A percentile compares a stretch with the other conserved stretches of the same genome.
Conservation (phyloP, 2,888 invertebrate species). For the Frankliniella fusca region DNA sequence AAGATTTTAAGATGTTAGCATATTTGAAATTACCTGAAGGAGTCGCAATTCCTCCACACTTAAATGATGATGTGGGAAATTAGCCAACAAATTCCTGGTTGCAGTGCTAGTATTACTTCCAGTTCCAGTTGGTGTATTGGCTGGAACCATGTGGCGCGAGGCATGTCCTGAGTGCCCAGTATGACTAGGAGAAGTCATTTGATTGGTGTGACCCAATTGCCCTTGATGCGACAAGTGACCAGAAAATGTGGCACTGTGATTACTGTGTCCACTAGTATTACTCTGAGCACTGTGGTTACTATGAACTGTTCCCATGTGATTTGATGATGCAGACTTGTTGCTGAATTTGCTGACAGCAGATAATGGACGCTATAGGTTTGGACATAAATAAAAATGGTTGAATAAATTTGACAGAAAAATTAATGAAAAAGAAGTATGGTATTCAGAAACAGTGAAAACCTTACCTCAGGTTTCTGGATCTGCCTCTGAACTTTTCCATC, state of each 20-base stretch:
- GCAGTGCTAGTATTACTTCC: conserved; percentile 47
- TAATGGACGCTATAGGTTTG: neutral
- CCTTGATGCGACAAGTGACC: conserved; percentile 30
- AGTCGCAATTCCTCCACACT: conserved; percentile 59
- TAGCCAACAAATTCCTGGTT: conserved; percentile 47
- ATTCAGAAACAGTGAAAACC: neutral
- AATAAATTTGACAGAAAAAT: neutral
- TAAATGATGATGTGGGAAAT: conserved; percentile 55
- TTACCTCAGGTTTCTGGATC: conserved; percentile 8
- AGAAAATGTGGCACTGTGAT: conserved; percentile 29
- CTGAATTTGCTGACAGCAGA: conserved; percentile 5
- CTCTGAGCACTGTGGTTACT: conserved; percentile 1
- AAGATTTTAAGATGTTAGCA: no score
- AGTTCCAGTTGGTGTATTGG: conserved; percentile 38
- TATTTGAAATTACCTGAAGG: conserved; percentile 50
- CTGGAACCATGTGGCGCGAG: conserved; percentile 41
- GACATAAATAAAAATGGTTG: neutral
- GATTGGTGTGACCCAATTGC: conserved; percentile 41
- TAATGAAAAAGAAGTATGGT: neutral
- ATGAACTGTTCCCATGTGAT: neutral
- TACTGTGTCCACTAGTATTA: conserved; percentile 18
- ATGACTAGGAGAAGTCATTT: conserved; percentile 40
- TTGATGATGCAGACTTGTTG: conserved; percentile 3
- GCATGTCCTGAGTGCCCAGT: conserved; percentile 39
- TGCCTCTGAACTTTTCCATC: neutral